phyloP scores from a whole-genome alignment of 2,888 invertebrate species.

The Diplazon laetatorius region DNA sequence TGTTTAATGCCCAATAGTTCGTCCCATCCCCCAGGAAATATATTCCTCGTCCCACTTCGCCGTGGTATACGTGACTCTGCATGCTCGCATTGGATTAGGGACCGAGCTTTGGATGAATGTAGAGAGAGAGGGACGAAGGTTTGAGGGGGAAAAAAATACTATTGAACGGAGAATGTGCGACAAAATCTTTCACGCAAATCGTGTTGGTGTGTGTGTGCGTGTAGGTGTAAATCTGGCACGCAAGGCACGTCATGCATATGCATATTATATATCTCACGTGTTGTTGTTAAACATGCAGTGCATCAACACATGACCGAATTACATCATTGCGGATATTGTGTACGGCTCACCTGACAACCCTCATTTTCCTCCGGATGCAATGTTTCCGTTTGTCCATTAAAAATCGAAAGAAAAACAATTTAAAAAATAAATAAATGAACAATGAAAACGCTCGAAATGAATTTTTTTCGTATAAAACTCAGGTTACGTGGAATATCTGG shows the following conservation, averaged over 20 bases:
- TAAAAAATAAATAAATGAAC: no score
- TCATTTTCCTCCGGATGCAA: not conserved
- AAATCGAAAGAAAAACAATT: no score
- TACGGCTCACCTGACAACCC: not conserved
- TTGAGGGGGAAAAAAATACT: slow-evolving; percentile 18
- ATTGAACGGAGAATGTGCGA: slow-evolving; percentile 36
- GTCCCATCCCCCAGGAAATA: not conserved
- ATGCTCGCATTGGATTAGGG: slow-evolving; percentile 52
- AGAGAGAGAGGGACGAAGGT: slow-evolving; percentile 40
- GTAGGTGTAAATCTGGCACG: not conserved
- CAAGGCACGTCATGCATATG: slow-evolving; percentile 24
- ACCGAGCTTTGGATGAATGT: slow-evolving; percentile 39
- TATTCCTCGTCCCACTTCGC: not conserved
- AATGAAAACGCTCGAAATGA: slow-evolving; percentile 8
- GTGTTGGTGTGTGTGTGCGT: slow-evolving; percentile 6
- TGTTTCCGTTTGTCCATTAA: slow-evolving; percentile 21
- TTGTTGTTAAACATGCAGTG: slow-evolving; percentile 23
- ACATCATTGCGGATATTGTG: not conserved
- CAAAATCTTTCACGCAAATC: slow-evolving; percentile 41
- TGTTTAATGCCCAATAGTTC: slow-evolving; percentile 41
- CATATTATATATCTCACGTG: slow-evolving; percentile 30
- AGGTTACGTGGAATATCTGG: slow-evolving; percentile 2
- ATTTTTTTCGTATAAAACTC: not conserved
- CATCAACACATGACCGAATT: slow-evolving; percentile 12
- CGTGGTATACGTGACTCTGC: slow-evolving; percentile 52